A percentile compares a stretch with the other conserved stretches of the same genome.
Evolutionary conservation across 2,797 vertebrate species (phyloP).

Genomic region (Scolopax rusticola): DNA sequence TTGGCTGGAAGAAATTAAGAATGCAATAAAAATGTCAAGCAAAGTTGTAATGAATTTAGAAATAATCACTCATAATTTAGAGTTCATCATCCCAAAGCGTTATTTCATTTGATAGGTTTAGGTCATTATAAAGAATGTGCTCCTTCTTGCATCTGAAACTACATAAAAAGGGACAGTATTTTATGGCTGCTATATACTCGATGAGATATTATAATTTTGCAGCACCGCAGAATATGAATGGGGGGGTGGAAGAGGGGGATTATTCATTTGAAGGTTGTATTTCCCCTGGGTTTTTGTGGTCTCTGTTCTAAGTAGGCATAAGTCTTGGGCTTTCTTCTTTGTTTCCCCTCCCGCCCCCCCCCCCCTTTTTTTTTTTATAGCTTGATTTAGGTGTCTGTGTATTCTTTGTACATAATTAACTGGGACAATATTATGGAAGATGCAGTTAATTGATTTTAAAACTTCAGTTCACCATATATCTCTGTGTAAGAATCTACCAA

Average conservation of each 20-base stretch:
- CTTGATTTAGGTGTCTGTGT: constrained; percentile 9
- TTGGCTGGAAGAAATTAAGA: constrained; percentile 69
- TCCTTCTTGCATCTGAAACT: constrained; percentile 68
- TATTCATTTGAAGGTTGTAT: neutral
- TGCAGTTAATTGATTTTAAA: constrained; percentile 56
- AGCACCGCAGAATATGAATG: neutral
- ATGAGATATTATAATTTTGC: constrained; percentile 72
- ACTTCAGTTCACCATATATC: neutral
- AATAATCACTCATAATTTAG: constrained; percentile 74
- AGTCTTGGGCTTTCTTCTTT: neutral
- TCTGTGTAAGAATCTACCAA: neutral
- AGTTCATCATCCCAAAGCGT: constrained; percentile 52
- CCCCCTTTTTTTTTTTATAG: neutral
- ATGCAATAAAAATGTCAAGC: constrained; percentile 64
- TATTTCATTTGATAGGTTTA: constrained; percentile 73
- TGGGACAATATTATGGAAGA: constrained; percentile 11
- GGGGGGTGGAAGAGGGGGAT: neutral
- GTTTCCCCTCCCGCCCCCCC: no score
- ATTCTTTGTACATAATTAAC: constrained; percentile 44
- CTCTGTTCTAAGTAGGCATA: neutral
- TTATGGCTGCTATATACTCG: constrained; percentile 70
- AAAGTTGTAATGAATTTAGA: constrained; percentile 71
- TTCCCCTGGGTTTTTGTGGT: constrained; percentile 26
- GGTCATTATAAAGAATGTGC: constrained; percentile 64
- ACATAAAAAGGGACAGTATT: constrained; percentile 59